Percentiles rank a stretch among this genome's conserved stretches.
These are phyloP conservation scores for Epinephelus lanceolatus DNA, from an alignment of 2,113 vertebrate species.

Conservation along the genomic window DNA sequence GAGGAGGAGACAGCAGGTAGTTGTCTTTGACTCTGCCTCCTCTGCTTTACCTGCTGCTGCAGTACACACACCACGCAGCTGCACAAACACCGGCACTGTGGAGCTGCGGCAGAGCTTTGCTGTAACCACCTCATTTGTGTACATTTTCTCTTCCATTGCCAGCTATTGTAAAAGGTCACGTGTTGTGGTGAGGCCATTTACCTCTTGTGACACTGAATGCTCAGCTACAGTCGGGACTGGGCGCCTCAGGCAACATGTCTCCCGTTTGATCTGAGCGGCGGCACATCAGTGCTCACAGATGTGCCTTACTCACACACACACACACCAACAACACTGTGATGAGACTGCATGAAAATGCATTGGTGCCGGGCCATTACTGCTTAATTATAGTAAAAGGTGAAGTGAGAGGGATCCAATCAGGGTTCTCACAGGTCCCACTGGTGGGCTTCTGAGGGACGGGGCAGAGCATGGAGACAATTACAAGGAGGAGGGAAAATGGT, in stretches of 20 bases:
- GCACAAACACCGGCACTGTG: slow-evolving; percentile 75
- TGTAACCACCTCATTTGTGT: slow-evolving; percentile 39
- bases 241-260: slow-evolving; percentile 15
- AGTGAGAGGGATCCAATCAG: not conserved
- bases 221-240: not conserved
- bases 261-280: slow-evolving; percentile 14
- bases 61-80: slow-evolving; percentile 72
- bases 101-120: slow-evolving; percentile 9
- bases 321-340: not conserved
- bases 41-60: slow-evolving; percentile 57
- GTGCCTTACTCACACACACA: not conserved
- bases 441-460: not conserved
- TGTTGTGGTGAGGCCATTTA: slow-evolving; percentile 2
- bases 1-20: slow-evolving; percentile 52
- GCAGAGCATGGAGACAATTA: not conserved
- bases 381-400: slow-evolving; percentile 21
- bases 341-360: not conserved
- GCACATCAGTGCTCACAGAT: not conserved
- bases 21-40: slow-evolving; percentile 34
- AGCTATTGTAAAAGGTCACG: slow-evolving; percentile 51
- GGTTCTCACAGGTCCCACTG: slow-evolving; percentile 13
- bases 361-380: not conserved
- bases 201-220: slow-evolving; percentile 24
- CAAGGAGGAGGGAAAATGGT: not conserved
- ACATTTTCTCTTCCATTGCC: slow-evolving; percentile 45